phyloP scores from a whole-genome alignment of 2,113 vertebrate species.

The Megalops atlanticus region DNA sequence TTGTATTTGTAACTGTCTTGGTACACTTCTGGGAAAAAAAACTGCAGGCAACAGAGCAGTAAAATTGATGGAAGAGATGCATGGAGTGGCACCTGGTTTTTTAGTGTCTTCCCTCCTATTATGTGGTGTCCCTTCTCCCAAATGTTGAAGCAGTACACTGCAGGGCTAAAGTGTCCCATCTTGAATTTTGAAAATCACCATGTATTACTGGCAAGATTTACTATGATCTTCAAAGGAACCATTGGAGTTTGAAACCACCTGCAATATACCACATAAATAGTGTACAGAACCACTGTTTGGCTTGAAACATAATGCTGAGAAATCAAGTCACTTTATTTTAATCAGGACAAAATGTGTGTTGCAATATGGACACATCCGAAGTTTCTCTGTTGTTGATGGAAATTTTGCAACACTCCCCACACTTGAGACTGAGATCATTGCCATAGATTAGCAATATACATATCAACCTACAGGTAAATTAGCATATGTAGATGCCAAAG shows the following conservation, averaged over 20 bases:
- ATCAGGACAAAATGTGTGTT: slow-evolving; percentile 20
- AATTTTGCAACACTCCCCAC: slow-evolving; percentile 25
- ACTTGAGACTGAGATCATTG: neutral
- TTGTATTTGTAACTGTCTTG: neutral
- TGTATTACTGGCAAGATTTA: neutral
- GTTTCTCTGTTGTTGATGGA: slow-evolving; percentile 11
- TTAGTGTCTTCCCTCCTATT: too few species aligned
- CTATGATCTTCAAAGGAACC: neutral
- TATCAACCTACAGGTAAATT: too few species aligned
- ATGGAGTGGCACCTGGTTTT: too few species aligned
- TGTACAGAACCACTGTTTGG: neutral
- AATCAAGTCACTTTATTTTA: slow-evolving; percentile 18
- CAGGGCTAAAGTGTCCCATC: too few species aligned
- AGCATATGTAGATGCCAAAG: too few species aligned
- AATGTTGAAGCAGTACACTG: too few species aligned
- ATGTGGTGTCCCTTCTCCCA: too few species aligned
- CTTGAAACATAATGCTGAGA: neutral
- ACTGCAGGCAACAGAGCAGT: too few species aligned
- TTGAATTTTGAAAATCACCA: too few species aligned
- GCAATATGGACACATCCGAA: neutral
- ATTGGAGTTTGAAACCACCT: neutral
- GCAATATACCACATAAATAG: neutral
- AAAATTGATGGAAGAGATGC: neutral
- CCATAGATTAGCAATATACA: too few species aligned
- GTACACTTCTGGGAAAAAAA: too few species aligned